These are phyloP conservation scores for Danaus plexippus DNA, from an alignment of 1,140 invertebrate genomes.

Conservation along the genomic window DNA sequence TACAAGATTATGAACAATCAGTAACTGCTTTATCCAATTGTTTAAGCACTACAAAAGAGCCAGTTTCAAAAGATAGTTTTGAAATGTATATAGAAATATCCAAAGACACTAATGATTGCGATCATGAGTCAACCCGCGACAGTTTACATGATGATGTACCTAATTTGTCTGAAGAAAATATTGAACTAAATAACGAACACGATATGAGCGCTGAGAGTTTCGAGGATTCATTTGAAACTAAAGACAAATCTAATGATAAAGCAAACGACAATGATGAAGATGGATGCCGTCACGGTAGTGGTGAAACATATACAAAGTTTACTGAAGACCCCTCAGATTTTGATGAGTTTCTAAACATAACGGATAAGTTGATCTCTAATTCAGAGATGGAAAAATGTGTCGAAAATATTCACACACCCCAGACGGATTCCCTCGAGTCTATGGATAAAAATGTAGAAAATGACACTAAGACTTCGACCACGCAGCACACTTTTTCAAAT, in stretches of 20 bases:
- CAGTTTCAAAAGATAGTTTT: no score
- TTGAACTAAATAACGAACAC: slow-evolving; percentile 43
- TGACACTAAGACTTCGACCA: slow-evolving; percentile 5
- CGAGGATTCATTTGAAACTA: slow-evolving; percentile 36
- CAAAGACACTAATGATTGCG: slow-evolving; percentile 1
- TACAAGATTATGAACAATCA: slow-evolving; percentile 7
- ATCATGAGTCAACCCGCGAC: slow-evolving; percentile 5
- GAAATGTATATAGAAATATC: slow-evolving; percentile 4
- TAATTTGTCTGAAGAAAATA: slow-evolving; percentile 37
- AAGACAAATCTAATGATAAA: slow-evolving; percentile 12
- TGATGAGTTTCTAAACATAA: slow-evolving; percentile 58
- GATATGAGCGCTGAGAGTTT: slow-evolving; percentile 42
- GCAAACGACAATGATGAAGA: slow-evolving; percentile 25
- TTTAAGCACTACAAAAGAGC: no score
- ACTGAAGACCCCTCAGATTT: slow-evolving; percentile 51
- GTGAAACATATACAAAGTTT: slow-evolving; percentile 64
- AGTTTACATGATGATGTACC: slow-evolving; percentile 6
- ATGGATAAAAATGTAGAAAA: slow-evolving; percentile 28
- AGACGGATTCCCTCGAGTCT: slow-evolving; percentile 50
- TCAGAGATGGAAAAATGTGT: slow-evolving; percentile 29
- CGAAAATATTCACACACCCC: slow-evolving; percentile 48
- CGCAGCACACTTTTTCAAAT: slow-evolving; percentile 42
- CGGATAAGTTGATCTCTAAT: slow-evolving; percentile 50
- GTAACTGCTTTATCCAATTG: not conserved
- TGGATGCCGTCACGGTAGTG: slow-evolving; percentile 48